phyloP scores from a whole-genome alignment of 2,888 invertebrate species.

The Drosophila robusta region DNA sequence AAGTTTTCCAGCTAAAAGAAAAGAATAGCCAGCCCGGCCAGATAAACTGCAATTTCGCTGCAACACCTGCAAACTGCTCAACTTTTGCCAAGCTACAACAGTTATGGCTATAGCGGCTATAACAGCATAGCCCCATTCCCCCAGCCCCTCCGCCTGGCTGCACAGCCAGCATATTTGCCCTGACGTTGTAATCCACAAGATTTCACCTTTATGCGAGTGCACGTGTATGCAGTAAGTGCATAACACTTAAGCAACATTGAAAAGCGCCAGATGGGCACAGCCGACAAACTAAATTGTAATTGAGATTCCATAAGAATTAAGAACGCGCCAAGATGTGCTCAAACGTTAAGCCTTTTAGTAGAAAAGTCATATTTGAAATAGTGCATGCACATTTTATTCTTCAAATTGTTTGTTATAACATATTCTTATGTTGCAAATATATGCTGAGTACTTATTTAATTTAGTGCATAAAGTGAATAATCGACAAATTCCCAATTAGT shows the following conservation, averaged over 20 bases:
- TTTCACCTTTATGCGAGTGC: constrained; percentile 67
- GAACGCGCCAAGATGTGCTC: neutral
- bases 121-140: constrained; percentile 32
- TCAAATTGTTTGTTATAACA: too few species aligned
- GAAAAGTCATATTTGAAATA: neutral
- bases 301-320: constrained; percentile 2
- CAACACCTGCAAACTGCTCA: constrained; percentile 78
- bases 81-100: constrained; percentile 64
- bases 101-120: constrained; percentile 67
- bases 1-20: constrained; percentile 51
- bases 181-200: constrained; percentile 74
- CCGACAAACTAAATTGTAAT: constrained; percentile 52
- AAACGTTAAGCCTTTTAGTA: neutral
- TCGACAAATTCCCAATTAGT: too few species aligned
- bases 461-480: too few species aligned
- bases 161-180: constrained; percentile 57
- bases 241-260: constrained; percentile 76
- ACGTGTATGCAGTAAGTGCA: constrained; percentile 66
- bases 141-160: neutral
- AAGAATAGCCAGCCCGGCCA: constrained; percentile 42
- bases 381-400: too few species aligned
- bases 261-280: constrained; percentile 52
- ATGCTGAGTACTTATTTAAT: too few species aligned
- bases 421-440: too few species aligned
- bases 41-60: constrained; percentile 79